Base-by-base conservation (phyloP, 1,140 invertebrate species). In the Panulirus ornatus region DNA sequence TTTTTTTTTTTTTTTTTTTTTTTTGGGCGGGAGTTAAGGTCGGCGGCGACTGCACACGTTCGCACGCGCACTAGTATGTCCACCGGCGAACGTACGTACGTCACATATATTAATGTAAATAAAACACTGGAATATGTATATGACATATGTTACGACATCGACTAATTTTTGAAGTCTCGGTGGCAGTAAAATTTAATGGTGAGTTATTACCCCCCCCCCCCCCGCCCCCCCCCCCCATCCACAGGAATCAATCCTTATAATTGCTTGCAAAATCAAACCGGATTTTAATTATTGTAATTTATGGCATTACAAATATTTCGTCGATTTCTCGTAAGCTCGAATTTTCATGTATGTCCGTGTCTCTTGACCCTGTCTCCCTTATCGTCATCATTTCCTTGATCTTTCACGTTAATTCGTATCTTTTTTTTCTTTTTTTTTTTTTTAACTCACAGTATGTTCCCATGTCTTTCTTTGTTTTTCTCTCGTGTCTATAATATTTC, bases 71-170 rank as follows among this genome's bases (percentile, higher is more conserved):
- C 40, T 75, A 75, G 40, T 75, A n/a, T 75, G 34, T 75, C n/a
- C 34, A 66, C 5, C 5, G 5, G 5, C 3, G 6, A 66, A 27
- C n/a, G 58, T 2, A 66, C 58, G 58, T 0, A n/a, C n/a, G n/a
- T n/a, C n/a, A n/a, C n/a, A n/a, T n/a, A n/a, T n/a, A n/a, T 66
- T 66, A 27, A 66, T 66, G 58, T 66, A 66, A 66, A 66, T 66
- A 66, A 66, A 27, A 2, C n/a, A 2, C 22, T 5, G n/a, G 9
- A 30, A 66, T 6, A 5, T 66, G 58, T 66, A 19, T 66, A 66
- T 6, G 9, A 66, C 30, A 27, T 66, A 8, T 27, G 22, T 19
- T 6, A 6, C 30, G 14, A 19, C 58, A 66, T 66, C 58, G n/a
- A 66, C 30, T 66, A 27, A 27, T 66, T 66, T n/a, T n/a, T n/a